Evolutionary conservation across 2,888 invertebrate genomes (phyloP), one percentile per base, ranked within the genome.

Genomic region (Meghimatium bilineatum): DNA sequence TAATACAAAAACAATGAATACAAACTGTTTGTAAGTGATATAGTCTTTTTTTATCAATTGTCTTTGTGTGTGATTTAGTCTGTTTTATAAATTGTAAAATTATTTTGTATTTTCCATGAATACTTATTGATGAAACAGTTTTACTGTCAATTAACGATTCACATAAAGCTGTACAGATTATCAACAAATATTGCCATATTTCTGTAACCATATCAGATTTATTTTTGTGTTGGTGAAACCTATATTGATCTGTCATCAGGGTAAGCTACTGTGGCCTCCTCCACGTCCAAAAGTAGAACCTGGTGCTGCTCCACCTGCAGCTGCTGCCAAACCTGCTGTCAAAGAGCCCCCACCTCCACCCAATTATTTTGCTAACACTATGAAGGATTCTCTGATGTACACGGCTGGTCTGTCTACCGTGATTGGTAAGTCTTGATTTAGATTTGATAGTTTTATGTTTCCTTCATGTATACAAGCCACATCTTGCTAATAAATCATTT

Each of bases 221-320:
- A 44, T 44, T 60, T 66, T 32, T 17, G 17, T 17, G 17, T 56
- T 56, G 10, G 10, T 44, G 38, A 26, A 3, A 3, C 17, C 23
- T 71, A 6, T 71, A 5, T 36, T 71, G 12, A 44, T 44, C n/a
- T n/a, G 6, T 26, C 76, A 78, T 10, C 83, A 92, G 83, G 97
- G 97, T 0, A 94, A 96, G 90, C 92, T 96, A 81, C 94, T 97
- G 92, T 97, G 97, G 97, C 97, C 97, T 36, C 97, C 97, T 86
- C 95, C 95, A 75, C 94, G 95, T 14, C 94, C 95, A 1, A 94
- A 95, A 14, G 94, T 94, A 69, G 94, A 94, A 20, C 91, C 92
- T 10, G 91, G 87, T 17, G 89, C 90, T 0, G 87, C 90, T 20
- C 88, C 91, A 17, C 86, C 88, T 32, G 44, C 44, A 44, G 87